phyloP scores from a whole-genome alignment of 1,140 invertebrate species.

The Paramacrobiotus metropolitanus region DNA sequence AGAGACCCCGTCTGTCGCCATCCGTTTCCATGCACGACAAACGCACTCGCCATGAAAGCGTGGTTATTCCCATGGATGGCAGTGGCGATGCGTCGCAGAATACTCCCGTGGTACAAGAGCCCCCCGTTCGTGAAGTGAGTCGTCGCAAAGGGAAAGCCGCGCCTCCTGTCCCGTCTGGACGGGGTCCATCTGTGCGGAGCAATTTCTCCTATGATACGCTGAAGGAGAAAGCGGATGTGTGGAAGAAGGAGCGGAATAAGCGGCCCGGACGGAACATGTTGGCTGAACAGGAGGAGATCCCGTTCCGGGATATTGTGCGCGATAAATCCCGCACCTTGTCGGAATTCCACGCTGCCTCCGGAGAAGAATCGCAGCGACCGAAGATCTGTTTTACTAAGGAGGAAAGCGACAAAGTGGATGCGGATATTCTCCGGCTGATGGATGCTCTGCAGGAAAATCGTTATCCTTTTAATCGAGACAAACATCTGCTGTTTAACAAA shows the following conservation, averaged over 20 bases:
- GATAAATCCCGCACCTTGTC: not conserved
- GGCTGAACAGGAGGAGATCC: not conserved
- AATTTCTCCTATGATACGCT: not conserved
- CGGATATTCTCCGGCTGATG: constrained; percentile 1
- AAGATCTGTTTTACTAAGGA: not conserved
- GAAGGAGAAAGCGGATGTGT: not conserved
- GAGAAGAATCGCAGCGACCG: not conserved
- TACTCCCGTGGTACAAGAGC: not conserved
- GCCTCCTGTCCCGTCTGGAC: not conserved
- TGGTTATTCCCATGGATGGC: too few relatives aligned
- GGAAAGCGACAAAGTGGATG: not conserved
- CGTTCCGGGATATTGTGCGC: not conserved
- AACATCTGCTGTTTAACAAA: not conserved
- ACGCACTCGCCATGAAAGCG: not conserved
- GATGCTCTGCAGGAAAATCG: not conserved
- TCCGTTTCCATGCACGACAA: not conserved
- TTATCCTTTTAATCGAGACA: constrained; percentile 1
- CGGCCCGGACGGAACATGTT: not conserved
- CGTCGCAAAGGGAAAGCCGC: not conserved
- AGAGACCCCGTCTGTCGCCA: not conserved
- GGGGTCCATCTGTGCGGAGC: not conserved
- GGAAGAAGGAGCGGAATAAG: not conserved
- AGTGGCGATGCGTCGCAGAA: not conserved
- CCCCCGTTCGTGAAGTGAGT: not conserved
- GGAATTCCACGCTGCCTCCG: not conserved